A percentile compares a stretch with the other conserved stretches of the same genome.
Conservation (phyloP, 2,888 invertebrate species). For the Xylophagus ater region DNA sequence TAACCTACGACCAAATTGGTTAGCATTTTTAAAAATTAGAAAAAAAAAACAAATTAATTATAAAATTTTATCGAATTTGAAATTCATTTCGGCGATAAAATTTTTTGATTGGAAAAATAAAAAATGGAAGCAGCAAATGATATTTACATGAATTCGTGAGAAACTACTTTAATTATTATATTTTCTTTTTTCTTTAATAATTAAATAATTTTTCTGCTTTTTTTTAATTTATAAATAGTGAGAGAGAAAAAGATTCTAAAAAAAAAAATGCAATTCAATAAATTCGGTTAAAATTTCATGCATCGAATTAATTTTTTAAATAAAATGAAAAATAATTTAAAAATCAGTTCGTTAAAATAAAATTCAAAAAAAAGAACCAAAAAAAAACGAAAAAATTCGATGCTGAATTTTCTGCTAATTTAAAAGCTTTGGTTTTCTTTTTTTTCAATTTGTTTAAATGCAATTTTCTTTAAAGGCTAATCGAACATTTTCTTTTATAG, state of each 20-base stretch:
- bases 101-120: constrained; percentile 1
- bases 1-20: constrained; percentile 7
- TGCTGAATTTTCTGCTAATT: constrained; percentile 1
- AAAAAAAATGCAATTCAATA: no score
- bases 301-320: no score
- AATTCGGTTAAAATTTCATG: constrained; percentile 11
- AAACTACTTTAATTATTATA: no score
- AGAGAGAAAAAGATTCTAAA: no score
- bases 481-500: constrained; percentile 4
- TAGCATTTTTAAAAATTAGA: constrained; percentile 7
- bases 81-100: neutral
- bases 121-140: constrained; percentile 10
- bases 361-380: constrained; percentile 3
- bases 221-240: no score
- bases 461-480: constrained; percentile 10
- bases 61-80: constrained; percentile 2
- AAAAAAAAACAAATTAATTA: constrained; percentile 1
- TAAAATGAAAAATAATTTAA: no score
- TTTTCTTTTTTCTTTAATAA: no score
- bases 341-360: no score
- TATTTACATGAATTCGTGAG: constrained; percentile 9
- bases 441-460: constrained; percentile 11
- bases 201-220: no score
- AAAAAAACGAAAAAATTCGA: neutral
- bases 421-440: constrained; percentile 9